phyloP scores from a whole-genome alignment of 1,140 invertebrate species.

The Archivesica marissinica region DNA sequence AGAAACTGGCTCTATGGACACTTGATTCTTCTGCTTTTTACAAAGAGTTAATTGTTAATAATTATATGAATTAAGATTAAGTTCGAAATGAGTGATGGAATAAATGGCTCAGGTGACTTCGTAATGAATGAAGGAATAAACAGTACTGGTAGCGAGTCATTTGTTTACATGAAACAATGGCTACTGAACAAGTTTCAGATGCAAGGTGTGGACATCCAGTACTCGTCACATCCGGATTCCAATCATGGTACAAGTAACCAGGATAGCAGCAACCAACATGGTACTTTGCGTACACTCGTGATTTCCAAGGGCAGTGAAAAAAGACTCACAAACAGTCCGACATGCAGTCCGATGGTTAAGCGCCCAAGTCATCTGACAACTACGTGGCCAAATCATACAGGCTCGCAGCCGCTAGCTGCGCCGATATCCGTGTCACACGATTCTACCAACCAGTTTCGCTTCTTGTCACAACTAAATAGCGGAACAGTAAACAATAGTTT shows the following conservation, averaged over 20 bases:
- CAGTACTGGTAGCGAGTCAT: neutral
- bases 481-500: neutral
- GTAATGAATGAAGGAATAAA: neutral
- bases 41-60: too few relatives aligned
- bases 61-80: too few relatives aligned
- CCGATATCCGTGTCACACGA: too few relatives aligned
- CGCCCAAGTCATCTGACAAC: constrained; percentile 26
- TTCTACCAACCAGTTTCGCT: neutral
- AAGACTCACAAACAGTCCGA: constrained; percentile 24
- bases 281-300: constrained; percentile 18
- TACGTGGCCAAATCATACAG: neutral
- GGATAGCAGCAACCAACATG: too few relatives aligned
- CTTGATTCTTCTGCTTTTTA: too few relatives aligned
- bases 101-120: too few relatives aligned
- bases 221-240: too few relatives aligned
- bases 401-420: neutral
- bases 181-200: constrained; percentile 11
- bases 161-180: constrained; percentile 32
- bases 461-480: neutral
- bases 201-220: neutral
- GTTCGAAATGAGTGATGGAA: too few relatives aligned
- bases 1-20: too few relatives aligned
- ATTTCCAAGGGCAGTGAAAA: constrained; percentile 46
- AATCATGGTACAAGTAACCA: too few relatives aligned
- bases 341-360: neutral